Base-by-base conservation (phyloP, 2,888 invertebrate species). In the Limulus polyphemus region DNA sequence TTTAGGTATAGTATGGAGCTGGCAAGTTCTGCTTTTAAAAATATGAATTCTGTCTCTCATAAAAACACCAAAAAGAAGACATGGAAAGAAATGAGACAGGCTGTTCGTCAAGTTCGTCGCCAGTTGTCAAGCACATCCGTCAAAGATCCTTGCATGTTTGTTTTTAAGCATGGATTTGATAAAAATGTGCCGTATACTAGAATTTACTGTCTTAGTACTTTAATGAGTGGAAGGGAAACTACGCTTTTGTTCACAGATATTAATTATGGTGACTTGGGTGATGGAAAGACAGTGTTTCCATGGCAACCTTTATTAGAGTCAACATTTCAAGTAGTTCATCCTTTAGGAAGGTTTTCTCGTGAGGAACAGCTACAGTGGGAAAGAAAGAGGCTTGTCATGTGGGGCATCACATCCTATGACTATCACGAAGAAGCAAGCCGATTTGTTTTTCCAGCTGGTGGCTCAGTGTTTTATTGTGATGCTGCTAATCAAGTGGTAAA, bases 331-430 rank as follows among this genome's bases (percentile, higher is more conserved):
- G 82, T 83, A 48, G 81, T 83, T 79, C 84, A 57, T 60, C 63
- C 5, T 79, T 80, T 0, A 81, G 82, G 60, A 80, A 82, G 72
- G 83, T 85, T 81, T 61, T 90, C 90, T 0, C 81, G 88, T 49
- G 95, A 95, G 74, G 93, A 94, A 74, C 91, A 93, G 75, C 76
- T 97, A 59, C 79, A 93, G 64, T 86, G 91, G 81, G 97, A 97
- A 76, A 79, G 97, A 47, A 93, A 94, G 77, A 82, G 97, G 60
- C 82, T 93, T 54, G 87, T 92, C 0, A 88, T 89, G 0, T 91
- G 90, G 86, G 93, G 97, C 32, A 94, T 97, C 62, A 92, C 92
- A 0, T 89, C 90, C 0, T 97, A 94, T 73, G 92, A 94, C 75
- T 80, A 93, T 59, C 89, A 93, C 71, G 82, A 83, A 49, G 81